These are phyloP conservation scores for Benthosema pterotum DNA, from an alignment of 2,797 vertebrate genomes.

Conservation along the genomic window DNA sequence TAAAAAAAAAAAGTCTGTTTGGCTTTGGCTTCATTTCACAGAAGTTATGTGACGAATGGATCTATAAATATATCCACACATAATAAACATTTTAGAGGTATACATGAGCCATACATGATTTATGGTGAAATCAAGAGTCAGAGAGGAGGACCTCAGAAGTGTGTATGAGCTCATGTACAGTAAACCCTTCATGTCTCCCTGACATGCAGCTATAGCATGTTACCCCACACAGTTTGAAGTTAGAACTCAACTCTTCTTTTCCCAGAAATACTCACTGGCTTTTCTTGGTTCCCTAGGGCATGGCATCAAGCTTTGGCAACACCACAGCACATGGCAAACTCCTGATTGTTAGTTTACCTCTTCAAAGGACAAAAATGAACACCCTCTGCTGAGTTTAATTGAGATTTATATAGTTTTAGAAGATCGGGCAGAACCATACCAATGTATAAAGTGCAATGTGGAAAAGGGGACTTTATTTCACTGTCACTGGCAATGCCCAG, in stretches of 20 bases:
- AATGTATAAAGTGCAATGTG: no score
- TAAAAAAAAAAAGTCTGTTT: no score
- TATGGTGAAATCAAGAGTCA: constrained; percentile 17
- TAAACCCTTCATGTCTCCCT: constrained; percentile 4
- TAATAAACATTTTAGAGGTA: not conserved
- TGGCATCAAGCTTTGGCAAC: constrained; percentile 8
- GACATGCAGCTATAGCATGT: constrained; percentile 4
- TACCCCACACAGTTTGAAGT: constrained; percentile 4
- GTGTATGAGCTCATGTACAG: constrained; percentile 28
- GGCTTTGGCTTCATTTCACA: no score
- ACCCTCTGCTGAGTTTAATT: not conserved
- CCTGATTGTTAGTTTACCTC: no score
- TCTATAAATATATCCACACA: not conserved
- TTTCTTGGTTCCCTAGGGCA: constrained; percentile 11
- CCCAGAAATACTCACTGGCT: constrained; percentile 23
- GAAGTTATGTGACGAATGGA: not conserved
- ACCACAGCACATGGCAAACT: no score
- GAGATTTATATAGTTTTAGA: not conserved
- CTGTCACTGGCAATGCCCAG: no score
- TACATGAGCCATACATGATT: constrained; percentile 16
- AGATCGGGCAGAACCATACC: not conserved
- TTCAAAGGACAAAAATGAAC: no score
- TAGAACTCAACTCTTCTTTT: constrained; percentile 30
- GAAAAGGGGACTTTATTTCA: no score
- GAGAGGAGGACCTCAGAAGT: constrained; percentile 18